Evolutionary conservation across 2,113 vertebrate genomes (phyloP).

Genomic region (Vireo altiloquus): DNA sequence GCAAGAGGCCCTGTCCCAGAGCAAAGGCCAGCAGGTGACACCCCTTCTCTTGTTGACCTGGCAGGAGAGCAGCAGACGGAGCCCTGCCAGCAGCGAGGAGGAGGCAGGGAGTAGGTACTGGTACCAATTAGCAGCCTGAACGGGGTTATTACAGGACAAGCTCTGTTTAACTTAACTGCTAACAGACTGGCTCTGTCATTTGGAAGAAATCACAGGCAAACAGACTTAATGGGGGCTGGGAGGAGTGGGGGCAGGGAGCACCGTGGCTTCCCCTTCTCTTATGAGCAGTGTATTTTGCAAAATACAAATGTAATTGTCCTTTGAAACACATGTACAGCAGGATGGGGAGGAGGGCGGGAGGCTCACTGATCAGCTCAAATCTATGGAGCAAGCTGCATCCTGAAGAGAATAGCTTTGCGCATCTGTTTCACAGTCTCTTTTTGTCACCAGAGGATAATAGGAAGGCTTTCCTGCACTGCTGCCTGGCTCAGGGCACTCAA

Average conservation of each 20-base stretch:
- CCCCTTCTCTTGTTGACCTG: neutral
- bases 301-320: conserved; percentile 37
- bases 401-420: neutral
- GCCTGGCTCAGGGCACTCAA: neutral
- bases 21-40: neutral
- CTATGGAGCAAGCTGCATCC: neutral
- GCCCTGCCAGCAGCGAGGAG: neutral
- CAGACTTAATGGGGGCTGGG: conserved; percentile 37
- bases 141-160: conserved; percentile 71
- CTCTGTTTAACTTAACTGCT: conserved; percentile 71
- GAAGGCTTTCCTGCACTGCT: neutral
- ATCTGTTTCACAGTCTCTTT: neutral
- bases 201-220: conserved; percentile 64
- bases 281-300: conserved; percentile 19
- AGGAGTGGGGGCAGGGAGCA: conserved; percentile 28
- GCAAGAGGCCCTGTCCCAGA: neutral
- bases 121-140: conserved; percentile 64
- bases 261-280: neutral
- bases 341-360: neutral
- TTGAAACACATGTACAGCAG: neutral
- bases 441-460: conserved; percentile 15
- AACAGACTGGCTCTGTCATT: conserved; percentile 62
- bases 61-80: neutral
- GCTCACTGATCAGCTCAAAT: neutral
- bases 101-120: conserved; percentile 50